Percentiles rank a stretch among this genome's conserved stretches.
Evolutionary conservation across 2,888 invertebrate species (phyloP).

Genomic region (Zygaena filipendulae): DNA sequence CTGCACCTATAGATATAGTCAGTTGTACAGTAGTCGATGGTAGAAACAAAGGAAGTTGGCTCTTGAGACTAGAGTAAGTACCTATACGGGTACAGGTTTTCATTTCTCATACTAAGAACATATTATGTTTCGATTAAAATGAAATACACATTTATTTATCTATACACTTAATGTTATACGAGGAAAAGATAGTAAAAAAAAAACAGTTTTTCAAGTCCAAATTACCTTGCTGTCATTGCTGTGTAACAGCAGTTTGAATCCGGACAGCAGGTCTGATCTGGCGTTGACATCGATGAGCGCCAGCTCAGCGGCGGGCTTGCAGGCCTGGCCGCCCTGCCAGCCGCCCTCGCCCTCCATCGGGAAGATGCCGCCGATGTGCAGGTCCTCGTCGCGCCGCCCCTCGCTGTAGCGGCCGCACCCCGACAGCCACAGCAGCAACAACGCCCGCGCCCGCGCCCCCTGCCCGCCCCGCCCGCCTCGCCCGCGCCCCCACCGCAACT

Average conservation of each 20-base stretch:
- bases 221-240: conserved; percentile 96
- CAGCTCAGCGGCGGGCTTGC: conserved; percentile 96
- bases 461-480: conserved; percentile 16
- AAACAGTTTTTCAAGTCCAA: no score
- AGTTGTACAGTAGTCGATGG: no score
- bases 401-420: conserved; percentile 40
- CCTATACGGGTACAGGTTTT: no score
- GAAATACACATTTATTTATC: no score
- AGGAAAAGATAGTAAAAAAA: no score
- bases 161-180: no score
- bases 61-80: no score
- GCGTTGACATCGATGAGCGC: conserved; percentile 97
- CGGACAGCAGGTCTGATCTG: conserved; percentile 86
- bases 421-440: conserved; percentile 42
- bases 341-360: conserved; percentile 96
- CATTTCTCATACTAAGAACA: neutral
- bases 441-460: conserved; percentile 24
- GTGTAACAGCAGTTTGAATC: conserved; percentile 90
- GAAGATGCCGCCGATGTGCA: conserved; percentile 98
- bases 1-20: no score
- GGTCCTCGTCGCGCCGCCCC: conserved; percentile 73
- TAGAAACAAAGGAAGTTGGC: no score
- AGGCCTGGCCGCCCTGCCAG: conserved; percentile 99
- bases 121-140: neutral
- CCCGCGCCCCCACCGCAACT: conserved; percentile 22